Base-by-base conservation (phyloP, 2,888 invertebrate genomes). In the Helobdella robusta region DNA sequence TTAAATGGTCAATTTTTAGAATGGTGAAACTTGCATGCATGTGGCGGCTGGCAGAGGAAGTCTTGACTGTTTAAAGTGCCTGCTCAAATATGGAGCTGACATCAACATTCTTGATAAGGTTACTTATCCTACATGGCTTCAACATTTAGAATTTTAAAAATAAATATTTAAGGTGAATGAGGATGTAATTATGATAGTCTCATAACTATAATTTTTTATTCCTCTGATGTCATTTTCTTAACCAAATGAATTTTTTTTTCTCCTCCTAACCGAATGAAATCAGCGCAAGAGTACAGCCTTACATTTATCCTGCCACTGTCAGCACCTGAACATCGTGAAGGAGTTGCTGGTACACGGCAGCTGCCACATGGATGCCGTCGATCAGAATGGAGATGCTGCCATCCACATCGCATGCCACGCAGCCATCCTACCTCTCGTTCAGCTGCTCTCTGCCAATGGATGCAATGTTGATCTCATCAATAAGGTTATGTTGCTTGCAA, bases 301-400 rank as follows among this genome's bases (percentile, higher is more conserved):
- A 44, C 85, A 86, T 73, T 77, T 85, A 71, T 84, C 86, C 6
- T 79, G 86, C 66, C 79, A 82, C 52, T 80, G 84, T 70, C 81
- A 82, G 67, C 82, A 84, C 72, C 77, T 79, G 44, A 76, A 82
- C 64, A 83, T 85, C 66, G 85, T 85, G n/a, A 62, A 30, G 1
- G 76, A 84, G 69, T 76, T 84, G 62, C 77, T 86, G 64, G 77
- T 86, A 54, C 83, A 84, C 72, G 82, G 83, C 52, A 85, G 84
- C 50, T 84, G 84, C 69, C 82, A 84, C 73, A 82, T 87, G 70
- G 87, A 88, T 76, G 80, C 83, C 52, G 78, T 32, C 5, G 67
- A 67, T 62, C 64, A 64, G 58, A 67, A 65, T 48, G 64, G 59
- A n/a, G 85, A 86, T 73, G 83, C 83, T 66, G 81, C 85, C 25